Evolutionary conservation across 2,888 invertebrate species (phyloP), one percentile per base, ranked within the genome.

Genomic region (Rhopalosiphum nymphaeae): DNA sequence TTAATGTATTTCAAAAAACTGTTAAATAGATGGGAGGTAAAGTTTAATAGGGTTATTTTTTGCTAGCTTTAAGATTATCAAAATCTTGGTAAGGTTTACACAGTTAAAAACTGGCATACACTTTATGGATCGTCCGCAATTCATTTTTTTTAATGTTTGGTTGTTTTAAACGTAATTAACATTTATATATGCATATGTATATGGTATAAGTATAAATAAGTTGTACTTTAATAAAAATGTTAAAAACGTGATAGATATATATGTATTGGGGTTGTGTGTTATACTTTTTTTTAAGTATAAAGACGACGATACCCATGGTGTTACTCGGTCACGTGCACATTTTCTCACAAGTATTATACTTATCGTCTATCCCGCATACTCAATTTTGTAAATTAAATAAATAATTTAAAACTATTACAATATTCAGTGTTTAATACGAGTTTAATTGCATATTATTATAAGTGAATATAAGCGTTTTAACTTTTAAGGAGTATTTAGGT

Each of bases 41-140:
- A 92, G 86, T 92, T 86, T 86, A 88, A 67, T 88, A 92, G 57
- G 91, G 67, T 67, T 91, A 53, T 84, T 92, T 86, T 92, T 88
- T 42, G 4, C 3, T 29, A 49, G 9, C 67, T 88, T 67, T 10
- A 57, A 87, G 87, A 88, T 92, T 21, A 88, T 49, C 87, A 67
- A 88, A 88, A 92, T 92, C 87, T 87, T 87, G 46, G 26, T 61
- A 29, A 67, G 36, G 92, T 92, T 87, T 61, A 56, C 44, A 36
- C 7, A 26, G 46, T 53, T 36, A 46, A 61, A 53, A n/a, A 25
- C 57, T 44, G 13, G 13, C 26, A 25, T 85, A 85, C n/a, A 44
- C 42, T 44, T 91, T 26, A 57, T 36, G 16, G 3, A 57, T 36
- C 21, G 78, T 36, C 21, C 36, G 21, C 29, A 57, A 57, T 44